These are phyloP conservation scores for Dicaeum eximium DNA, from an alignment of 2,113 vertebrate genomes.

Conservation along the genomic window DNA sequence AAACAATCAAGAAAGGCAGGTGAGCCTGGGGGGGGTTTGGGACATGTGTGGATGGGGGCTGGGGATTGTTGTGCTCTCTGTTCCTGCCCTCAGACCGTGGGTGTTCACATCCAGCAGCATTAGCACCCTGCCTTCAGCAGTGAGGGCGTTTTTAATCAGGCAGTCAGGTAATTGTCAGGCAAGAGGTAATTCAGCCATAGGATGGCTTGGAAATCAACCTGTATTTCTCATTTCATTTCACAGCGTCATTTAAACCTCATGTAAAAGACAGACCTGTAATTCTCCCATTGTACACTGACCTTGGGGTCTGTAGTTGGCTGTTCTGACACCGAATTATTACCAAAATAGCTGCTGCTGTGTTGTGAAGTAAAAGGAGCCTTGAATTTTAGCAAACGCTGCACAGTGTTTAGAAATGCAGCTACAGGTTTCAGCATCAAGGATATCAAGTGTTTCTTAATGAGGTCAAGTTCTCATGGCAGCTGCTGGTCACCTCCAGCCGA, in stretches of 20 bases:
- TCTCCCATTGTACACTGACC: not conserved
- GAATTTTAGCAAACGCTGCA: not conserved
- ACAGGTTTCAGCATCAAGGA: not conserved
- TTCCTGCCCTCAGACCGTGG: not conserved
- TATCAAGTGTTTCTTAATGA: not conserved
- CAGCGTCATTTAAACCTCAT: not conserved
- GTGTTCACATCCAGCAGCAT: not conserved
- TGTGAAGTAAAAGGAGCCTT: not conserved
- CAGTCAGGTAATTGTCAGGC: too few relatives aligned
- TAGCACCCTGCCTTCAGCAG: not conserved
- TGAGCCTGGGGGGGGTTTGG: constrained; percentile 42
- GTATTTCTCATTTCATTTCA: not conserved
- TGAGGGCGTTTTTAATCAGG: not conserved
- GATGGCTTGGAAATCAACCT: not conserved
- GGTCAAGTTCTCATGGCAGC: not conserved
- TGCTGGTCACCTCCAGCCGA: not conserved
- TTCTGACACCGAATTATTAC: not conserved
- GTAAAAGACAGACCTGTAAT: not conserved
- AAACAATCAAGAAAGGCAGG: constrained; percentile 95
- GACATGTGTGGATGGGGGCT: too few relatives aligned
- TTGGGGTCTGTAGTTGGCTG: not conserved
- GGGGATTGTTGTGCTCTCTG: not conserved
- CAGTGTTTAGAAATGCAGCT: not conserved
- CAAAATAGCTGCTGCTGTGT: not conserved
- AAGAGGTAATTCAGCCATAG: not conserved